Evolutionary conservation across 2,113 vertebrate species (phyloP), one percentile per base, ranked within the genome.

Genomic region (Cariama cristata): DNA sequence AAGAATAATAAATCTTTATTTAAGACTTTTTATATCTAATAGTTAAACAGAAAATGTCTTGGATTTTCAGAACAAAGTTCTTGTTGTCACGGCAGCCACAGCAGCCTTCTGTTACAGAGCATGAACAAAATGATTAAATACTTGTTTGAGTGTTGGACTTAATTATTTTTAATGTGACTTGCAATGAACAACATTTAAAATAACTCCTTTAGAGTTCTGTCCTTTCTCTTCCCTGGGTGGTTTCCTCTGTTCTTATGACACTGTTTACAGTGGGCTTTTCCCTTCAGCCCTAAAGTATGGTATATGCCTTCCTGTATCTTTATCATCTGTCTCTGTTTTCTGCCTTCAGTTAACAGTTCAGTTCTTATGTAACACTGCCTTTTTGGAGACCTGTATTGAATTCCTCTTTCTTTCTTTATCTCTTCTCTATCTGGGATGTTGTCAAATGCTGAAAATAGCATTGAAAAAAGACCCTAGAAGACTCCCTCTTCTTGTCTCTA

Each of bases 321-420:
- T 55, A 32, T 16, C 33, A 62, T 66, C 7, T 79, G 14, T 53
- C 30, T 63, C 14, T 16, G 3, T 60, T 58, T 69, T 89, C 77
- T 89, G 27, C 55, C 15, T 84, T 81, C 55, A 15, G 7, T 73
- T 45, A 26, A 20, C 6, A 21, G 4, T 69, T 71, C 14, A 32
- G 32, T 67, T 86, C 17, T 27, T 75, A 9, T 4, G 28, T 42
- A 50, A 49, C 0, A 0, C 23, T 55, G 12, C 23, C 20, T 60
- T 89, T 73, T 63, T 72, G 28, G 38, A 77, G n/a, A 28, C 28
- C 49, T 62, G 8, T 12, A 42, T 56, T 40, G 22, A 40, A 42
- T 76, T 96, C 33, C 49, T 50, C 1, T 79, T 84, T 88, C 33
- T 64, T 71, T 82, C 1, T 72, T 82, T 27, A 30, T 45, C 28